Conservation (phyloP, 2,113 vertebrate species). For the Sphaerodactylus townsendi region DNA sequence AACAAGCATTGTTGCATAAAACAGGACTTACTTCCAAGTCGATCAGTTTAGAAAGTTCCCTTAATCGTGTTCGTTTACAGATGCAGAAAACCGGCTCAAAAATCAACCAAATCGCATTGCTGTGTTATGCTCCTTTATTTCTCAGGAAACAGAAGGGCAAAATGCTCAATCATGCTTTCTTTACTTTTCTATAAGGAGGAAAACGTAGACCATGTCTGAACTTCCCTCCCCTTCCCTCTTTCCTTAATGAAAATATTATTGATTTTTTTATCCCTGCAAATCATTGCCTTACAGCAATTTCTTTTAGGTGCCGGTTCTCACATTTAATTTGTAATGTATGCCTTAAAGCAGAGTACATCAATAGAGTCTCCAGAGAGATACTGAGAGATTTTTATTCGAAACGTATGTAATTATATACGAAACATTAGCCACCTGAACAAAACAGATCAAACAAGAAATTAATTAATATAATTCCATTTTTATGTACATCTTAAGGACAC, state of each 20-base stretch:
- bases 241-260: constrained; percentile 85
- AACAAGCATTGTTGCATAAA: too few species aligned
- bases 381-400: constrained; percentile 66
- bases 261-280: constrained; percentile 87
- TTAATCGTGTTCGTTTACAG: neutral
- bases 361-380: constrained; percentile 65
- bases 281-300: constrained; percentile 81
- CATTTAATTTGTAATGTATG: constrained; percentile 82
- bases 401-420: constrained; percentile 56
- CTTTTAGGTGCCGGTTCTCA: constrained; percentile 77
- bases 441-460: constrained; percentile 58
- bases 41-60: too few species aligned
- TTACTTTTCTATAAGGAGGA: constrained; percentile 53
- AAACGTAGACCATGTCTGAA: constrained; percentile 64
- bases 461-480: constrained; percentile 31
- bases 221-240: constrained; percentile 69
- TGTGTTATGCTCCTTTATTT: constrained; percentile 26
- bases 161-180: constrained; percentile 47
- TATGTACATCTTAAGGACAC: constrained; percentile 3
- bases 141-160: constrained; percentile 47
- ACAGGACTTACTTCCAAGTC: too few species aligned
- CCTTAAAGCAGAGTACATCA: constrained; percentile 75
- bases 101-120: neutral
- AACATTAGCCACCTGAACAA: constrained; percentile 58
- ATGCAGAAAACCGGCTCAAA: neutral